Base-by-base conservation (phyloP, 2,888 invertebrate genomes). In the Muschampia staudingeri region DNA sequence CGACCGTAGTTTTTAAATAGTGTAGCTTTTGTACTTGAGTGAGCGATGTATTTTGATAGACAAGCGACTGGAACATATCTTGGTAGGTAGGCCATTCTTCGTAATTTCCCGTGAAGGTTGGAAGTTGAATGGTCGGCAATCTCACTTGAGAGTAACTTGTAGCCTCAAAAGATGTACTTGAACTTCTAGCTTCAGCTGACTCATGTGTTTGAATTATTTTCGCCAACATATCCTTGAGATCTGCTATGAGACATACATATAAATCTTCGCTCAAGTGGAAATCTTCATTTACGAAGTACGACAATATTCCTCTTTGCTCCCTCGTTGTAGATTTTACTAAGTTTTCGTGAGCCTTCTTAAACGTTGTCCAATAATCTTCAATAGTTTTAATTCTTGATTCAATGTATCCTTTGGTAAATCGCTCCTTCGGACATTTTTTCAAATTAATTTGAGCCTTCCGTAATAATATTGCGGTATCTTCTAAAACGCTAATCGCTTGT, bases 11-110 rank as follows among this genome's bases (percentile, higher is more conserved):
- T 52, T 87, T 88, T 42, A 85, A 78, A 76, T 87, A 85, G 67
- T 86, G 84, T 37, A 86, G 61, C 65, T 85, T 87, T 72, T 87
- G 86, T 40, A 87, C 85, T 1, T 85, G 67, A 7, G 76, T 44
- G 30, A 77, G 44, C 42, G 61, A 25, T 12, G 65, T 12, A 25
- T 65, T 65, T 65, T 65, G 65, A 65, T 65, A 8, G 2, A 65
- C 65, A 19, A 65, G 65, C 19, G 65, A 65, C 30, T 19, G 30
- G 3, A 65, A 65, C 65, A 65, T 65, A 65, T 65, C 65, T 30
- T 65, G 30, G 19, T 65, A 65, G 12, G 65, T 65, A 30, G 65
- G 65, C 19, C 19, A 65, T 65, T 65, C 65, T 65, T 65, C 65
- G 19, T 65, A 65, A 30, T 65, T 65, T 12, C 25, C 65, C 9